Base-by-base conservation (phyloP, 2,888 invertebrate species). In the Hirtodrosophila duncani region DNA sequence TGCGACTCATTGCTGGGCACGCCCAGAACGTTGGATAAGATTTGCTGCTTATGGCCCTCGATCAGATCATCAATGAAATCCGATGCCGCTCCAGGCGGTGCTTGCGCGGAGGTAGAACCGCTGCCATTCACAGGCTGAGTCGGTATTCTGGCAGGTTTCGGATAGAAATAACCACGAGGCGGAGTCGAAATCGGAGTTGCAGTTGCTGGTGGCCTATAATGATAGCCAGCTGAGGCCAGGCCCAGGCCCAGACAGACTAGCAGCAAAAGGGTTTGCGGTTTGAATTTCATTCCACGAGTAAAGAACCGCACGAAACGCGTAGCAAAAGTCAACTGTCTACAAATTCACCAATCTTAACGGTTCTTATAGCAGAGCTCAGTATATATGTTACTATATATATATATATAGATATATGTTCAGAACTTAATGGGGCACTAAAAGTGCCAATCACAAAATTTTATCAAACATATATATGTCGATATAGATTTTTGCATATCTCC, bases 41-140 rank as follows among this genome's bases (percentile, higher is more conserved):
- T 85, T 57, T 69, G 77, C 51, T 84, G 65, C 51, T 84, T 85
- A 2, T 85, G 85, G n/a, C 63, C 66, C 27, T 72, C 71, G 41
- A 85, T 83, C 45, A 85, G 66, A 58, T 85, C 84, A 48, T 83
- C 82, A 29, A 85, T 81, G 55, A 82, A 85, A 56, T 85, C 85
- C 44, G 69, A 70, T 52, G 83, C 81, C 0, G 65, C 63, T 2
- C 49, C 77, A 1, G 57, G 51, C 16, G 44, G 41, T n/a, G 42
- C 17, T n/a, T n/a, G n/a, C n/a, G n/a, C n/a, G n/a, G n/a, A 56
- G 20, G 37, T n/a, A 29, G 55, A 3, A 14, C 11, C 16, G 9
- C 42, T 42, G 6, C 8, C 7, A 41, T 27, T 16, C 31, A 50
- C 45, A 7, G 45, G 45, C 48, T 41, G 13, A 10, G 48, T 24